Evolutionary conservation across 2,113 vertebrate species (phyloP), one percentile per base, ranked within the genome.

Genomic region (Suricata suricatta): DNA sequence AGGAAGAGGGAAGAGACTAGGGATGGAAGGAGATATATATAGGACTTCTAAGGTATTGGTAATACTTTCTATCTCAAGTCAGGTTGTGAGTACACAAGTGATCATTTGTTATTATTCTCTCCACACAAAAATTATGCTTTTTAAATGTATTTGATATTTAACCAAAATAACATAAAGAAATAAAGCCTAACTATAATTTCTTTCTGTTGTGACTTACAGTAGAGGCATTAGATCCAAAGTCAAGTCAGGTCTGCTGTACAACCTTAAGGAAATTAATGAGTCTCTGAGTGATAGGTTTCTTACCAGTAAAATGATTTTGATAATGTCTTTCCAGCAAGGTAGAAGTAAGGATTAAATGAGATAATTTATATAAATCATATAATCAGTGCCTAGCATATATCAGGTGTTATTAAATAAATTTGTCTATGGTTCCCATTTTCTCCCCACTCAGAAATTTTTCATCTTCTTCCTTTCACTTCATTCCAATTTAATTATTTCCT

Each of bases 401-500:
- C 76, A 68, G 47, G 29, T 19, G 31, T 11, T 74, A 11, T 93
- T 76, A 31, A 79, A 14, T 91, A 68, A 77, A 25, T 82, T 96
- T 50, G 6, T 38, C 31, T 35, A 54, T 2, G 6, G 4, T 68
- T 93, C 76, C 31, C 14, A 17, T 38, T 81, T 83, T 76, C 66
- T 63, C 35, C 54, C 44, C 50, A 90, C 93, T 85, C 21, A 95
- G 81, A 84, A 54, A 72, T 23, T 93, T 91, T 88, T 31, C 27
- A 81, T 93, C 44, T 93, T 94, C 11, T 14, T 95, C 21, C 88
- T 81, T 81, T 90, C 68, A 84, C n/a, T 88, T 52, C 41, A 50
- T 92, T 95, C 41, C 47, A 68, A n/a, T 16, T 82, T 87, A 85
- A 52, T 95, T 80, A 80, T 76, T 93, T 88, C 47, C 87, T 92